phyloP scores from a whole-genome alignment of 2,113 vertebrate genomes.

The Xiphias gladius region DNA sequence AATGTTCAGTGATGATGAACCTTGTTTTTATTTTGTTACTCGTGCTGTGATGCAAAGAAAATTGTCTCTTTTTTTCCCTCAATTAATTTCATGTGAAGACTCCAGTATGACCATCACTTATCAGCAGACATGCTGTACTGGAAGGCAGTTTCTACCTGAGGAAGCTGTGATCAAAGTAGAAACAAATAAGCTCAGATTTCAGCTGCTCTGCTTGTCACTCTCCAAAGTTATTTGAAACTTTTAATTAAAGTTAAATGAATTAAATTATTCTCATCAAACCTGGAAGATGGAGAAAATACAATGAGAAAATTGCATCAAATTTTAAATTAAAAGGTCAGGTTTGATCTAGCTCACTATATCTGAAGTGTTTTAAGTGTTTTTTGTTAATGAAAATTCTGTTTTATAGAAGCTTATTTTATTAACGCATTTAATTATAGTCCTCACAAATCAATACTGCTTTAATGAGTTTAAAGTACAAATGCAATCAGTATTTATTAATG shows the following conservation, averaged over 20 bases:
- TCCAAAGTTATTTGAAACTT: conserved; percentile 18
- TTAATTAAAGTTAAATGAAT: conserved; percentile 27
- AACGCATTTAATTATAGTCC: background rate
- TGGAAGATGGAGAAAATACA: background rate
- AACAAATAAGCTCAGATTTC: conserved; percentile 9
- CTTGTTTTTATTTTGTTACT: background rate
- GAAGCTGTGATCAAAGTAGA: conserved; percentile 16
- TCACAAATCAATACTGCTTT: background rate
- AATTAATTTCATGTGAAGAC: background rate
- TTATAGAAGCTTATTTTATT: background rate
- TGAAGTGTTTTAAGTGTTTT: too few relatives aligned
- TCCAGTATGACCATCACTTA: background rate
- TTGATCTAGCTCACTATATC: background rate
- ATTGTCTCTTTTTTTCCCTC: background rate
- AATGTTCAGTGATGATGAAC: background rate
- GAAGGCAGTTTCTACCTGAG: background rate
- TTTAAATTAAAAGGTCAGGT: too few relatives aligned
- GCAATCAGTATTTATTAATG: background rate
- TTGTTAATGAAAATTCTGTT: too few relatives aligned
- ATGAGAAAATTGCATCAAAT: too few relatives aligned
- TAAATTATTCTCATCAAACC: background rate
- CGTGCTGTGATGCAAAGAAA: background rate
- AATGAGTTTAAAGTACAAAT: background rate
- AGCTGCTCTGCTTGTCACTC: background rate
- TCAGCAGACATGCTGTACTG: background rate